A percentile compares a stretch with the other conserved stretches of the same genome.
Evolutionary conservation across 2,797 vertebrate species (phyloP).

Genomic region (Sebastiscus albofasciatus): DNA sequence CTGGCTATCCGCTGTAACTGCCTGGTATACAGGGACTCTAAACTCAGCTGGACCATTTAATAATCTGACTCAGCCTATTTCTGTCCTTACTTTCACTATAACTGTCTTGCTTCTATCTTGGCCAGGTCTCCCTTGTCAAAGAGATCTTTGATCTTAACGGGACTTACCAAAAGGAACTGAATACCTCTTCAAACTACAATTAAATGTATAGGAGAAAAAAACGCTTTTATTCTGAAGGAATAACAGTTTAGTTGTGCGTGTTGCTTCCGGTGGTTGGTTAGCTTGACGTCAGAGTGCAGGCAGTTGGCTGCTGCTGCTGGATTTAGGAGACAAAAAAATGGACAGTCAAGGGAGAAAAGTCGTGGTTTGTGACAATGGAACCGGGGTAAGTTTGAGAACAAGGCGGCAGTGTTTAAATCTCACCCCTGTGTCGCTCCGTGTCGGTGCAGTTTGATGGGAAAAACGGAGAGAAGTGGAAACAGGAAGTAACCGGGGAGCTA

Average conservation of each 20-base stretch:
- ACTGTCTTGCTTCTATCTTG: no score
- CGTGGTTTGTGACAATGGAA: conserved; percentile 94
- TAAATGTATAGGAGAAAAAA: neutral
- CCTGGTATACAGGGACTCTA: no score
- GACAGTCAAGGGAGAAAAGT: conserved; percentile 91
- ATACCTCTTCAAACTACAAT: neutral
- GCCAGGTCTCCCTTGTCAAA: no score
- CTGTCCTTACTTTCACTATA: no score
- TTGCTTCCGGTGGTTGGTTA: neutral
- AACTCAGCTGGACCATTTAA: no score
- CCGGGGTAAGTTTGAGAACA: conserved; percentile 84
- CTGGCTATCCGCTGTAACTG: no score
- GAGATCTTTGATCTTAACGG: no score
- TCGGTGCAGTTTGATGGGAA: conserved; percentile 3
- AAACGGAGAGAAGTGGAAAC: conserved; percentile 43
- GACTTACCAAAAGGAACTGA: neutral
- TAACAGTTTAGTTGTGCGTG: neutral
- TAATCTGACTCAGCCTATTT: no score
- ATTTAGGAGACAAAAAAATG: conserved; percentile 74
- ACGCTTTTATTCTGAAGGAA: conserved; percentile 36
- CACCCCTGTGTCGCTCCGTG: neutral
- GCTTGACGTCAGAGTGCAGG: conserved; percentile 22
- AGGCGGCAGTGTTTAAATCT: neutral
- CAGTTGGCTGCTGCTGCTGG: conserved; percentile 54
- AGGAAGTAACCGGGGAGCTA: conserved; percentile 64